phyloP scores from a whole-genome alignment of 2,113 vertebrate genomes.

The Barbus barbus region DNA sequence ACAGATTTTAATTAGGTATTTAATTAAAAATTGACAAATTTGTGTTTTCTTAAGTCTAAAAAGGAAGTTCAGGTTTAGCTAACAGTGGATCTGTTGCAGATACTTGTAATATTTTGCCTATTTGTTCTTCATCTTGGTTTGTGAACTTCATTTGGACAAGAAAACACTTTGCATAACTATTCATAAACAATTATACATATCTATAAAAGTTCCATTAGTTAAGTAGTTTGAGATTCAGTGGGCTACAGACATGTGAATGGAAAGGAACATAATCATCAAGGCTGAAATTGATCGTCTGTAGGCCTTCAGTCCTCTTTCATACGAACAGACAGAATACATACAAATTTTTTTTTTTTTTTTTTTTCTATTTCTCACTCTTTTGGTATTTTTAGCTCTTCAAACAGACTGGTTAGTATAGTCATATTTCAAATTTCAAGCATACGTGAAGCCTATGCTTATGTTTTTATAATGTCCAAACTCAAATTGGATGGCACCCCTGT shows the following conservation, averaged over 20 bases:
- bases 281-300: background rate
- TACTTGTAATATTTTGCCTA: background rate
- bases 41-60: background rate
- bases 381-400: background rate
- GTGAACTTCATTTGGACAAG: conserved; percentile 15
- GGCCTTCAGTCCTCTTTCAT: background rate
- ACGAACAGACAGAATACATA: background rate
- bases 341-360: background rate
- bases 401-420: background rate
- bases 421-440: background rate
- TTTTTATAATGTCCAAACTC: background rate
- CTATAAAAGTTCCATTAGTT: background rate
- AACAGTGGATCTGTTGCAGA: background rate
- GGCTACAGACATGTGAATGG: background rate
- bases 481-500: background rate
- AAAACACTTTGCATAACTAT: background rate
- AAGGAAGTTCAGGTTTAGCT: background rate
- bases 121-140: background rate
- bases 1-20: conserved; percentile 2
- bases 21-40: background rate
- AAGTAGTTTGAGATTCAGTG: background rate
- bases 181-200: background rate
- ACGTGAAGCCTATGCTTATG: background rate
- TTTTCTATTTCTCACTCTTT: background rate
- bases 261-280: too few relatives aligned